A percentile compares a stretch with the other conserved stretches of the same genome.
Conservation (phyloP, 2,888 invertebrate species). For the Cancer borealis region DNA sequence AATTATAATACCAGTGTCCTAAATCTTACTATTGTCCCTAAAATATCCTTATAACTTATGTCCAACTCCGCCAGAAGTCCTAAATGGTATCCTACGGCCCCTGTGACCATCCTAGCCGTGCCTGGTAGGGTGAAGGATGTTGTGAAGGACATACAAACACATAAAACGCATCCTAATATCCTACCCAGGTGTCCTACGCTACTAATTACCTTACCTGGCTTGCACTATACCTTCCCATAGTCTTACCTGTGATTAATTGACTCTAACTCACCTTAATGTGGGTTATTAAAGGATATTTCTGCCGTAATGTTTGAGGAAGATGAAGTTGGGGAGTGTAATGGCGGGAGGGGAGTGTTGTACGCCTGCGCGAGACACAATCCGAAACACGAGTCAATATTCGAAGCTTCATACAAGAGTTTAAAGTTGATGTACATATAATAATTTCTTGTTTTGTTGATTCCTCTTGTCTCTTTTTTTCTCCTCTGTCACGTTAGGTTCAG, state of each 20-base stretch:
- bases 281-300: background rate
- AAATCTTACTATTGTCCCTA: too few species aligned
- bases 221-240: background rate
- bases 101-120: too few species aligned
- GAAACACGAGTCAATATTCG: background rate
- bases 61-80: too few species aligned
- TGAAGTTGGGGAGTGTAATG: background rate
- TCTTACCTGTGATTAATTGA: background rate
- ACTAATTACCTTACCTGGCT: background rate
- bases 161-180: background rate
- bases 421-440: background rate
- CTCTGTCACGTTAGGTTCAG: background rate
- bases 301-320: background rate
- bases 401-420: background rate
- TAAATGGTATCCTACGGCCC: too few species aligned
- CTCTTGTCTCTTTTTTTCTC: background rate
- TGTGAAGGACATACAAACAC: background rate
- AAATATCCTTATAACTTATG: too few species aligned
- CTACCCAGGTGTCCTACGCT: background rate
- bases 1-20: too few species aligned
- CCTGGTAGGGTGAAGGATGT: background rate
- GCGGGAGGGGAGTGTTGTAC: background rate
- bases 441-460: background rate
- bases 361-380: background rate
- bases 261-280: background rate